Conservation (phyloP, 1,140 invertebrate species). For the Pseudomyrmex dendroicus region DNA sequence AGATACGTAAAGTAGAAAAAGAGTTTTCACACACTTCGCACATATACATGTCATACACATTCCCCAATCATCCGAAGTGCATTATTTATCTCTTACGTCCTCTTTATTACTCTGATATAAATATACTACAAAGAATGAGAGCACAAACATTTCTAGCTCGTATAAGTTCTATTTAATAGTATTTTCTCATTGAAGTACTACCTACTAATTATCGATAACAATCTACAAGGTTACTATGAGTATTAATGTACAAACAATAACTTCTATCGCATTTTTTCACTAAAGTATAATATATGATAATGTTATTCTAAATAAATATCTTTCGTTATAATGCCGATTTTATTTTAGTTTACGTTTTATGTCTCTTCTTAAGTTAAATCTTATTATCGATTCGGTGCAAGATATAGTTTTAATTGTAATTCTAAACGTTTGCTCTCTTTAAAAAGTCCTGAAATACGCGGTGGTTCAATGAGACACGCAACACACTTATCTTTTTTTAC, state of each 20-base stretch:
- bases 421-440: conserved; percentile 7
- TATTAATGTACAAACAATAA: conserved; percentile 71
- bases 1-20: conserved; percentile 58
- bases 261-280: conserved; percentile 61
- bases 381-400: conserved; percentile 23
- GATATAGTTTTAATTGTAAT: conserved; percentile 31
- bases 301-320: conserved; percentile 67
- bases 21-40: conserved; percentile 38
- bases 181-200: conserved; percentile 57
- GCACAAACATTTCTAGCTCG: conserved; percentile 68
- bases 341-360: too few species aligned
- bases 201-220: conserved; percentile 35
- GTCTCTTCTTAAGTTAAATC: conserved; percentile 44
- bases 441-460: background rate
- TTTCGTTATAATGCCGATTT: conserved; percentile 60
- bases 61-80: conserved; percentile 46
- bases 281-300: conserved; percentile 66
- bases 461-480: background rate
- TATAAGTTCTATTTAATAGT: conserved; percentile 60
- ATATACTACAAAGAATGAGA: conserved; percentile 19
- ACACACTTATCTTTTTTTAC: conserved; percentile 22
- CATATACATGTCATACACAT: conserved; percentile 49
- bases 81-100: conserved; percentile 66
- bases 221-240: conserved; percentile 49
- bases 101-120: conserved; percentile 20